Evolutionary conservation across 2,888 invertebrate species (phyloP), one percentile per base, ranked within the genome.

Genomic region (Ophion costatus): DNA sequence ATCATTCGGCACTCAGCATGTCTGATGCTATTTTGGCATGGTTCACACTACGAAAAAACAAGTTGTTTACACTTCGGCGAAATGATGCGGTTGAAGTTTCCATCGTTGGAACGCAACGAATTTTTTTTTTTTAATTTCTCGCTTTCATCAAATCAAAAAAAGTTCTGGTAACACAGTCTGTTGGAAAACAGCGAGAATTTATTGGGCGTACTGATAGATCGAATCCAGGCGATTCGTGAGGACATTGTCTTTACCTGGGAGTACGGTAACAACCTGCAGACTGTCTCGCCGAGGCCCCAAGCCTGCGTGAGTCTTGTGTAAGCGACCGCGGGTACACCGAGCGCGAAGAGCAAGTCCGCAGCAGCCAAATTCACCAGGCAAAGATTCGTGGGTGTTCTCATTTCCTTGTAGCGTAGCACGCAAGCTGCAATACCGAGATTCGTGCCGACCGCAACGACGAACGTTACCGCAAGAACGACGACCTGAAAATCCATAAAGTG

Each of bases 331-430:
- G 95, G 95, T 86, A 95, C 94, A 61, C 95, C 95, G 42, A 94
- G 87, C 29, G 95, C 94, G 89, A 95, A 95, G 71, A 95, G 90
- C 83, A 96, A 93, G 93, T 97, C 97, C 29, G 96, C 95, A 83
- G 96, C 95, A 17, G 96, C 96, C 89, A 95, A 92, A 91, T 95
- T 95, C 87, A 95, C 94, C 77, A 95, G 94, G 91, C 95, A 95
- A 88, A 94, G 94, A 90, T 95, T 95, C 85, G 95, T 95, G 82
- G 95, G 95, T 56, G 95, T 95, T 88, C 94, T 92, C 94, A 95
- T 95, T 89, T 95, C 95, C 61, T 94, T 91, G 88, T 94, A 95
- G 91, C 94, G 93, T 79, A 95, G 92, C 75, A 95, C 94, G 85
- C 95, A 95, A 57, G 94, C 92, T 14, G 94, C 94, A 83, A 95